Evolutionary conservation across 2,888 invertebrate genomes (phyloP).

Genomic region (Cryptocheilus praepositus): DNA sequence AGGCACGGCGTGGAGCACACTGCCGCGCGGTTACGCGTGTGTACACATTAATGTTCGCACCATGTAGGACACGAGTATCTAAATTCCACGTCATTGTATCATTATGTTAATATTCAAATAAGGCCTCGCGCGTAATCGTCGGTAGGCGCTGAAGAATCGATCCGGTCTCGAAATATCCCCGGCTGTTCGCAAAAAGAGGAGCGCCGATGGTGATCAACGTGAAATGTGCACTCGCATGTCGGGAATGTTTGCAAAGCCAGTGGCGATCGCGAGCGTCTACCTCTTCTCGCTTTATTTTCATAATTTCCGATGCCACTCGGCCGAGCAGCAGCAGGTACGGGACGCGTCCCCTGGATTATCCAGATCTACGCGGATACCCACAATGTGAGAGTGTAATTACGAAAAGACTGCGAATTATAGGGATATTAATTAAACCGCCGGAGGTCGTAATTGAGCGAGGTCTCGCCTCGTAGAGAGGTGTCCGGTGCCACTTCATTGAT

Average conservation of each 20-base stretch:
- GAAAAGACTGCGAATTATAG: constrained; percentile 40
- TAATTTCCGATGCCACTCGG: constrained; percentile 3
- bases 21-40: too few species aligned
- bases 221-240: constrained; percentile 3
- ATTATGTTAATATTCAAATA: too few species aligned
- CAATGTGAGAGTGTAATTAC: constrained; percentile 37
- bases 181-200: neutral
- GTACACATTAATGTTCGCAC: constrained; percentile 15
- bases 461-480: constrained; percentile 32
- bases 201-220: constrained; percentile 1
- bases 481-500: constrained; percentile 58
- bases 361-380: constrained; percentile 27
- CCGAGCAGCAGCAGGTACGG: neutral
- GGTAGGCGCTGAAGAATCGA: too few species aligned
- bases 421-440: constrained; percentile 45
- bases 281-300: neutral
- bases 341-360: constrained; percentile 32
- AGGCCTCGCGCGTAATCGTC: too few species aligned
- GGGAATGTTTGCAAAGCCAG: constrained; percentile 21
- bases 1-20: too few species aligned
- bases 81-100: neutral
- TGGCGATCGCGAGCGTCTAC: constrained; percentile 10
- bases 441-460: constrained; percentile 38
- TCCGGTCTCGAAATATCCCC: too few species aligned
- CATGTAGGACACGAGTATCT: constrained; percentile 6